These are phyloP conservation scores for Drosophila varians DNA, from an alignment of 1,140 invertebrate species.

Conservation along the genomic window DNA sequence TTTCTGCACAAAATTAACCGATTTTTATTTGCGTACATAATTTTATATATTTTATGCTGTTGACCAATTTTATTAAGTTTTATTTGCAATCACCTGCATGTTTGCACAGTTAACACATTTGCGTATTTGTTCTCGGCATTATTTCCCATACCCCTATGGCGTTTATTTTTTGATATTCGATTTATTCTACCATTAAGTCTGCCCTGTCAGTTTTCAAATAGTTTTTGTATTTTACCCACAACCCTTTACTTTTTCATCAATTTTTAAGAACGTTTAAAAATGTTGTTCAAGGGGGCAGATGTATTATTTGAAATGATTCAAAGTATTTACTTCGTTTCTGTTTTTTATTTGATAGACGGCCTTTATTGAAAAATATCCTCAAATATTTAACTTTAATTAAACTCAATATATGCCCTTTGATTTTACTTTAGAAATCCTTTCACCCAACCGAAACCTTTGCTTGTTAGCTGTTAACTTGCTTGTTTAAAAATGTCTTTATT, in stretches of 20 bases:
- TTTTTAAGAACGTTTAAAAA: neutral
- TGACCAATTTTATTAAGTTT: slow-evolving; percentile 80
- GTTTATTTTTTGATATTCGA: neutral
- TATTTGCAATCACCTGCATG: slow-evolving; percentile 81
- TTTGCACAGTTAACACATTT: slow-evolving; percentile 78
- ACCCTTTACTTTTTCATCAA: neutral
- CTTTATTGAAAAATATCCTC: too few relatives aligned
- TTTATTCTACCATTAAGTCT: neutral
- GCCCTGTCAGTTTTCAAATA: neutral
- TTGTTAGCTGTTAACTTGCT: slow-evolving; percentile 72
- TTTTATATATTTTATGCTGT: slow-evolving; percentile 65
- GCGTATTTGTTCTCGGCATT: slow-evolving; percentile 53
- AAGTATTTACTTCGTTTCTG: too few relatives aligned
- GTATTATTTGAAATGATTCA: too few relatives aligned
- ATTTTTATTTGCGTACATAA: slow-evolving; percentile 59
- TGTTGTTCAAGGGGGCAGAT: too few relatives aligned
- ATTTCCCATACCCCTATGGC: slow-evolving; percentile 4
- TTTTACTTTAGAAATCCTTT: neutral
- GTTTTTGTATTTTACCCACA: neutral
- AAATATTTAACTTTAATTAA: too few relatives aligned
- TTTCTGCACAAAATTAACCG: slow-evolving; percentile 76
- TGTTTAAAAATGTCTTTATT: slow-evolving; percentile 51
- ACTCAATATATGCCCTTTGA: too few relatives aligned
- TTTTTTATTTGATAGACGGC: too few relatives aligned
- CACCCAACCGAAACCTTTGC: slow-evolving; percentile 17